Evolutionary conservation across 1,140 invertebrate species (phyloP), one percentile per base, ranked within the genome.

Genomic region (Drosophila prosaltans): DNA sequence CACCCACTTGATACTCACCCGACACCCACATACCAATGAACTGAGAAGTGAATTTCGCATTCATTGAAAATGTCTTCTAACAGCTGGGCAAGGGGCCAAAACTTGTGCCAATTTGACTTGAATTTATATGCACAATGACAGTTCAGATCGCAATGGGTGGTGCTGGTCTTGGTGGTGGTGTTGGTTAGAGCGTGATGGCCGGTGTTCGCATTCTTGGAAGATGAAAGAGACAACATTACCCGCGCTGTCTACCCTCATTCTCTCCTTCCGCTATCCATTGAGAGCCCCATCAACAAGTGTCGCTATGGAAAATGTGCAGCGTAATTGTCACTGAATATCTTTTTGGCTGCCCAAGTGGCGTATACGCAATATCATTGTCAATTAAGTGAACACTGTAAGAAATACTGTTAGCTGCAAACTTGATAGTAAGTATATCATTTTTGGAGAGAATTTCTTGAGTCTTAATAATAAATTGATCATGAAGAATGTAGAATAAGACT

Each of bases 21-120:
- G 16, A 51, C 45, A 10, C 45, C 45, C 45, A 51, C 21, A 51
- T 9, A 51, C 45, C 45, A 51, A 51, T 51, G 45, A 51, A 26
- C 45, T 51, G 45, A 26, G 57, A 72, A 40, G 26, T 55, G 71
- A 77, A 81, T 70, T 62, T 81, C 48, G 61, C 69, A 81, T 81
- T 85, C 74, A 69, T 75, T 78, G 75, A 81, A 85, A 81, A 69
- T 72, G 82, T 72, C 82, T 74, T 66, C 45, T 70, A 62, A 67
- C 71, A 65, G 70, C 60, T 24, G 43, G 57, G 10, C 21, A 36
- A 57, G 32, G 48, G 64, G 69, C 71, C 71, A 77, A 74, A 70
- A 63, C 73, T 78, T 72, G 71, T 74, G 60, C 71, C 69, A 81
- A 85, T 86, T 68, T 69, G 68, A 63, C 55, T 72, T 61, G 74